Percentiles rank a stretch among this genome's conserved stretches.
Evolutionary conservation across 2,113 vertebrate species (phyloP).

Genomic region (Entomyzon cyanotis): DNA sequence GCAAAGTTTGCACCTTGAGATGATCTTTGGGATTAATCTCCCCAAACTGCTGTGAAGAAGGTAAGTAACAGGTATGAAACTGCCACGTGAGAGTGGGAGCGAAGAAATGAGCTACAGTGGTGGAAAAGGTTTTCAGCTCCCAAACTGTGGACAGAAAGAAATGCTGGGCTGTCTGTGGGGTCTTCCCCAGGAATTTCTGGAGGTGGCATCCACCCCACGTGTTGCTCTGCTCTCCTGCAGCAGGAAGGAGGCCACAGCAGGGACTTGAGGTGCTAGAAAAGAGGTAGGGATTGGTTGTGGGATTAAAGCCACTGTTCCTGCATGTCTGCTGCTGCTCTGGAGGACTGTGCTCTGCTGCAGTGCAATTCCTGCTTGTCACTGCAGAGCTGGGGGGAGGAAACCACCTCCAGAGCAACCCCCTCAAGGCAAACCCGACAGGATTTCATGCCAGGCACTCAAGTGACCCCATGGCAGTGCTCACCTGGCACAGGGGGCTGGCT

Average conservation of each 20-base stretch:
- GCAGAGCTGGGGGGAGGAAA: not conserved
- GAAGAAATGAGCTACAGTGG: not conserved
- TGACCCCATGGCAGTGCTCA: not conserved
- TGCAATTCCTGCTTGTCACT: rapidly evolving
- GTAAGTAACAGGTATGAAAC: not conserved
- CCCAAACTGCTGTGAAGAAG: not conserved
- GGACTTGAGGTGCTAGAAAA: not conserved
- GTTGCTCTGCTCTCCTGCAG: not conserved
- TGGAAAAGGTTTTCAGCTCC: not conserved
- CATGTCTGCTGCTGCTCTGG: not conserved
- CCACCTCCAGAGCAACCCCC: not conserved
- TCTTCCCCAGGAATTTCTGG: not conserved
- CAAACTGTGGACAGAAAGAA: not conserved
- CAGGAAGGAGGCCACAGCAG: not conserved
- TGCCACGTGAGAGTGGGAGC: not conserved
- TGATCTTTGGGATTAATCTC: not conserved
- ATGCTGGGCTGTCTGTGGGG: not conserved
- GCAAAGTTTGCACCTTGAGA: conserved; percentile 16
- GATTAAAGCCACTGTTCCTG: not conserved
- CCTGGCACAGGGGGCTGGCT: not conserved
- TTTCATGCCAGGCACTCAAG: not conserved
- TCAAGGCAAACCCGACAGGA: rapidly evolving
- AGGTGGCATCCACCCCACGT: no score
- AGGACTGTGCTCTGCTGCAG: not conserved
- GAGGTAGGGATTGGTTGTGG: not conserved